phyloP scores from a whole-genome alignment of 2,888 invertebrate genomes.

The Trichacis sp. region DNA sequence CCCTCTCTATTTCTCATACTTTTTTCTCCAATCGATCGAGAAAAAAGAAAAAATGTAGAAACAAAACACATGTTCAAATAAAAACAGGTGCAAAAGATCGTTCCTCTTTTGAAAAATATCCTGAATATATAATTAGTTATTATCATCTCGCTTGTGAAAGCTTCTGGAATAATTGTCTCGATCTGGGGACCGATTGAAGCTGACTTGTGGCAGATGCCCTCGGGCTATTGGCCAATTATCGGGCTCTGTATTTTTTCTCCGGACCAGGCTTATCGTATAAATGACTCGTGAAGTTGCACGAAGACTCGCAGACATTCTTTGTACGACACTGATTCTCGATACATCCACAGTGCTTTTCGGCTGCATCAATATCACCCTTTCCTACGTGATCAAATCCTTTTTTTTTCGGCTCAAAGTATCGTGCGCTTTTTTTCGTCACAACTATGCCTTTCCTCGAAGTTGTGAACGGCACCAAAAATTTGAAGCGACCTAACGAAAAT shows the following conservation, averaged over 20 bases:
- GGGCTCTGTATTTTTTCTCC: slow-evolving; percentile 38
- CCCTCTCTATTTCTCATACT: no score
- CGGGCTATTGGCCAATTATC: slow-evolving; percentile 43
- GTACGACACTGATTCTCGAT: slow-evolving; percentile 15
- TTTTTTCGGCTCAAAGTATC: no score
- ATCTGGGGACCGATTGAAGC: slow-evolving; percentile 47
- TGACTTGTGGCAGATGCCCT: slow-evolving; percentile 36
- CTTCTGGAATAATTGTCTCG: slow-evolving; percentile 27
- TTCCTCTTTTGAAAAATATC: no score
- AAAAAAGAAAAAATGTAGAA: no score
- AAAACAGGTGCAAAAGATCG: no score
- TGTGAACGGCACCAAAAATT: slow-evolving; percentile 44
- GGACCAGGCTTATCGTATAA: slow-evolving; percentile 35
- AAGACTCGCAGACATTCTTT: slow-evolving; percentile 33
- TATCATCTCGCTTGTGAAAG: slow-evolving; percentile 41
- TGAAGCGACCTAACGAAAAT: slow-evolving; percentile 56
- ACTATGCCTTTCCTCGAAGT: slow-evolving; percentile 56
- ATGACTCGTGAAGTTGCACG: slow-evolving; percentile 29
- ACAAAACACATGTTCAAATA: no score
- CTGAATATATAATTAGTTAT: slow-evolving; percentile 45
- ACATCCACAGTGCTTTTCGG: slow-evolving; percentile 1
- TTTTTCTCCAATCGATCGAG: no score
- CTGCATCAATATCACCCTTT: no score
- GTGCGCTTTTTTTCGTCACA: no score
- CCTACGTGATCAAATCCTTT: no score